phyloP scores from a whole-genome alignment of 1,140 invertebrate genomes.

The Piezodorus guildinii region DNA sequence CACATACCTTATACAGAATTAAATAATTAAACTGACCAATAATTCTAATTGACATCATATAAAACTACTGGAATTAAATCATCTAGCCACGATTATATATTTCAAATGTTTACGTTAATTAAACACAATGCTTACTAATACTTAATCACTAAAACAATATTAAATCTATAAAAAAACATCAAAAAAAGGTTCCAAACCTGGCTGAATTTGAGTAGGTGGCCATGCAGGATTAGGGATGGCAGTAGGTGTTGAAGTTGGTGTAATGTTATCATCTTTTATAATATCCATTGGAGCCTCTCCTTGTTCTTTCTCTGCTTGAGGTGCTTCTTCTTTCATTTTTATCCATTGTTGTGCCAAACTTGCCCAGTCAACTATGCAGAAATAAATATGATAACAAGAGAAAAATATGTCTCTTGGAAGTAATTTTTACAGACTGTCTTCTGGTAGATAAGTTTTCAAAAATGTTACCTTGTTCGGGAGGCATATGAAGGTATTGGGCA shows the following conservation, averaged over 20 bases:
- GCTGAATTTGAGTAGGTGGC: not conserved
- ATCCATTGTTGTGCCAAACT: conserved; percentile 95
- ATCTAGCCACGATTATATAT: too few relatives aligned
- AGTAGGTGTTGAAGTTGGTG: not conserved
- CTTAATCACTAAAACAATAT: too few relatives aligned
- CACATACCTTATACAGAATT: too few relatives aligned
- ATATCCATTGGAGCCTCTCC: conserved; percentile 79
- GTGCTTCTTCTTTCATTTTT: conserved; percentile 70
- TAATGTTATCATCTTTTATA: conserved; percentile 43
- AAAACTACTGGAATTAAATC: too few relatives aligned
- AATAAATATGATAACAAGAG: not conserved
- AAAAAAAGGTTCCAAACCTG: not conserved
- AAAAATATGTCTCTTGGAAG: not conserved
- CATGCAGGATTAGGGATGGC: not conserved
- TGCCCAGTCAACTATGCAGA: conserved; percentile 75
- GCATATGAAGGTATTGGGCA: conserved; percentile 44
- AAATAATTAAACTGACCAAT: too few relatives aligned
- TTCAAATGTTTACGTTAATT: too few relatives aligned
- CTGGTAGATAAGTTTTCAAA: not conserved
- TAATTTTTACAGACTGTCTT: not conserved
- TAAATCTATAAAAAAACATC: too few relatives aligned
- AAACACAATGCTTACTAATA: too few relatives aligned
- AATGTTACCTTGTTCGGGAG: conserved; percentile 38
- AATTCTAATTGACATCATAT: too few relatives aligned
- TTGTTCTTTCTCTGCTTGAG: conserved; percentile 33